A percentile compares a stretch with the other conserved stretches of the same genome.
Evolutionary conservation across 2,888 invertebrate genomes (phyloP).

Genomic region (Melanostoma mellinum): DNA sequence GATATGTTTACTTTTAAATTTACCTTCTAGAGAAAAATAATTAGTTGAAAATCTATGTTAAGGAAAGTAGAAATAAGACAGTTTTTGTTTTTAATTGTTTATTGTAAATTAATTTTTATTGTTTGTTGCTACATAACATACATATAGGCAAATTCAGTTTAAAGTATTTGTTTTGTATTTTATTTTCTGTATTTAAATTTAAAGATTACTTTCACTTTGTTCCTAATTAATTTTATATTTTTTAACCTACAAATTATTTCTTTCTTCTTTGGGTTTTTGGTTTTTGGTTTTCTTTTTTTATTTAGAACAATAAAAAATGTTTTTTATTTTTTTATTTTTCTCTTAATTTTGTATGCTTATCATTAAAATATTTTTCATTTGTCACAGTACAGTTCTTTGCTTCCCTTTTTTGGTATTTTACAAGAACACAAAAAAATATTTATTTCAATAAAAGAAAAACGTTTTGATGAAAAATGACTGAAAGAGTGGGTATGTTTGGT

Average conservation of each 20-base stretch:
- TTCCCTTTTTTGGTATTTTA: slow-evolving; percentile 73
- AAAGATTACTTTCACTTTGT: slow-evolving; percentile 14
- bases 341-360: slow-evolving; percentile 72
- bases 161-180: slow-evolving; percentile 40
- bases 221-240: slow-evolving; percentile 59
- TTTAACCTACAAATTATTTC: slow-evolving; percentile 70
- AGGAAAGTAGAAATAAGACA: slow-evolving; percentile 58
- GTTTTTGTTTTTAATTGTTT: slow-evolving; percentile 43
- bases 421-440: slow-evolving; percentile 65
- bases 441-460: slow-evolving; percentile 41
- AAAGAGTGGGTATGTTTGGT: slow-evolving; percentile 26
- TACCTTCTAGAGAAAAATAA: slow-evolving; percentile 32
- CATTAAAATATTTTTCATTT: slow-evolving; percentile 72
- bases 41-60: slow-evolving; percentile 18
- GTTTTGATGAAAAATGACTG: slow-evolving; percentile 59
- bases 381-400: slow-evolving; percentile 74
- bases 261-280: slow-evolving; percentile 21
- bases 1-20: slow-evolving; percentile 59
- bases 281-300: slow-evolving; percentile 59
- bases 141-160: slow-evolving; percentile 56
- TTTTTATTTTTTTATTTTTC: slow-evolving; percentile 52
- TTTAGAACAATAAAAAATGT: slow-evolving; percentile 70
- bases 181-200: slow-evolving; percentile 40
- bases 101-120: slow-evolving; percentile 67
- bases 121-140: slow-evolving; percentile 63